These are phyloP conservation scores for Drosophila jambulina DNA, from an alignment of 1,140 invertebrate genomes.

Conservation along the genomic window DNA sequence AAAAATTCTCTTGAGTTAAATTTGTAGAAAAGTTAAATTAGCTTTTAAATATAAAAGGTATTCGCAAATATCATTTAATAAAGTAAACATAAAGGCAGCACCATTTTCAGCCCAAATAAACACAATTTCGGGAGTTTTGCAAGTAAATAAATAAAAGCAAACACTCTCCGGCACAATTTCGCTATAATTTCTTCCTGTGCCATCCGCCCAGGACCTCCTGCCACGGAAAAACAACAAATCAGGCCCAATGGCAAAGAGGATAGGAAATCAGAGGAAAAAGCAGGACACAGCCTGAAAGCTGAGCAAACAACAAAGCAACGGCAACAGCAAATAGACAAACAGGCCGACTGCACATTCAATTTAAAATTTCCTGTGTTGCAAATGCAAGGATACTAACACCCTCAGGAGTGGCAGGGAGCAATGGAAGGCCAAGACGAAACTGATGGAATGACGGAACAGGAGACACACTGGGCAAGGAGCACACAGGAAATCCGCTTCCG, in stretches of 20 bases:
- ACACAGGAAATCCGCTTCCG: constrained; percentile 79
- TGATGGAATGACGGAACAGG: constrained; percentile 73
- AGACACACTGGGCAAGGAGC: constrained; percentile 70
- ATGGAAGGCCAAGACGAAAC: constrained; percentile 1
- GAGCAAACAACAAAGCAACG: constrained; percentile 48
- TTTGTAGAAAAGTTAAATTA: neutral
- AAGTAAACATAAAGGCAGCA: neutral
- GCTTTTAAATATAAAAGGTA: neutral
- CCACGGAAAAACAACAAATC: constrained; percentile 40
- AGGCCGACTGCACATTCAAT: constrained; percentile 62
- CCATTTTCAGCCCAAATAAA: neutral
- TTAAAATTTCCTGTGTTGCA: constrained; percentile 73
- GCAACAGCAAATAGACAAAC: constrained; percentile 34
- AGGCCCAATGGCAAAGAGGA: constrained; percentile 36
- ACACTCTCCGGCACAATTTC: neutral
- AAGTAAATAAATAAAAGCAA: constrained; percentile 7
- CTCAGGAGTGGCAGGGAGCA: neutral
- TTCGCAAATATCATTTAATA: neutral
- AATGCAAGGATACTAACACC: constrained; percentile 49
- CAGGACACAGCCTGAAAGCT: constrained; percentile 36
- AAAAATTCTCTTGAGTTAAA: neutral
- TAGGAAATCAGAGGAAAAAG: constrained; percentile 25
- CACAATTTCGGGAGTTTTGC: neutral
- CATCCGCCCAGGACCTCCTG: constrained; percentile 19
- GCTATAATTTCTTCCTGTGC: constrained; percentile 1